Evolutionary conservation across 2,888 invertebrate species (phyloP), one percentile per base, ranked within the genome.

Genomic region (Lissocephala sabroskyi): DNA sequence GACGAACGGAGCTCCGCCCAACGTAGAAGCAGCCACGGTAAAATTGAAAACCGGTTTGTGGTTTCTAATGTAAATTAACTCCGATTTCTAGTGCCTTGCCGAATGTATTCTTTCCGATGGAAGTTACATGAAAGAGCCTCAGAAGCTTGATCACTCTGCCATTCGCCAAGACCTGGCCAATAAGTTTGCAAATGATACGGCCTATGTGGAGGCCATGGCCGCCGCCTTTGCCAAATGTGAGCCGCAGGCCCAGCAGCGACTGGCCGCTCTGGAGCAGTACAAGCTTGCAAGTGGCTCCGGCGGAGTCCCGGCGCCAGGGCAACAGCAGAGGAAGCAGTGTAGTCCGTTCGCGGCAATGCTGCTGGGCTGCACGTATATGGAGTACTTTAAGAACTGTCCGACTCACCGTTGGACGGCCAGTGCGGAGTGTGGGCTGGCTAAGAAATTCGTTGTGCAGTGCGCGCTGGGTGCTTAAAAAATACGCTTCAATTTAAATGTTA

Each of bases 381-480:
- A 84, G 37, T 84, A 82, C 35, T 84, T 84, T 35, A 80, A 80
- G 41, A 82, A 83, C 50, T 84, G 84, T 43, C 83, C 84, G 0
- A 55, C 62, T 0, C 62, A 75, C 32, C 82, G 81, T 35, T 84
- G 83, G 83, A 81, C 70, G 0, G 59, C 67, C 0, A 82, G 54
- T 56, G 49, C 65, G 0, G 68, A 82, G 3, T 84, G 83, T 52
- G 51, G 68, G 1, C 49, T 80, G 11, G 81, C 83, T 3, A 82
- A 82, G 41, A 60, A 66, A n/a, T 84, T 73, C 65, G 71, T 84
- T 1, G 71, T 64, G 4, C 81, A 81, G 45, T 83, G 84, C 41
- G 65, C 79, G 0, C 53, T 79, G 39, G 79, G 79, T 2, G 79
- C 80, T 17, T 74, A 51, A 49, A 5, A n/a, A n/a, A n/a, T n/a